These are phyloP conservation scores for Alouatta palliata DNA, from an alignment of 2,113 vertebrate genomes.

Conservation along the genomic window DNA sequence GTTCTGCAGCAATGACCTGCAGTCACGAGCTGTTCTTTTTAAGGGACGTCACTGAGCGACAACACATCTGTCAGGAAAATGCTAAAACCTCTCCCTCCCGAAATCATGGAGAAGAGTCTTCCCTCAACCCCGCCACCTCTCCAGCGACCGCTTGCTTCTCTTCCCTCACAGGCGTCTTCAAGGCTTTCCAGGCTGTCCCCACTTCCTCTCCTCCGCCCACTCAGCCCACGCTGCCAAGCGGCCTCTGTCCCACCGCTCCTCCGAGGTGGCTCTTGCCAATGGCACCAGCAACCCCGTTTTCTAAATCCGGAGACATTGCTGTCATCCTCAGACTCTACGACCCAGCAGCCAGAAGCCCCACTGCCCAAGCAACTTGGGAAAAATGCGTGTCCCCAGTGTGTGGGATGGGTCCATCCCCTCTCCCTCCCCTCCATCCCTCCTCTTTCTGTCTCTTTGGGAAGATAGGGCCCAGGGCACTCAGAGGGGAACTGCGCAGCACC, in stretches of 20 bases:
- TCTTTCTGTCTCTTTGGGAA: background rate
- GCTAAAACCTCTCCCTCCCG: background rate
- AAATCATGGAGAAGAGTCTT: rapidly evolving
- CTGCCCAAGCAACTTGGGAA: background rate
- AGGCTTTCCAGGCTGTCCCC: background rate
- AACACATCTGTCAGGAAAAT: rapidly evolving
- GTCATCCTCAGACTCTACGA: background rate
- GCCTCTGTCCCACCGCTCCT: background rate
- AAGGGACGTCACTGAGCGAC: background rate
- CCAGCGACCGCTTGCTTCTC: rapidly evolving
- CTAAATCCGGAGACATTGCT: background rate
- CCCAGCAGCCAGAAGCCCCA: background rate
- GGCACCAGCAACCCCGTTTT: background rate
- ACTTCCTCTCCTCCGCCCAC: background rate
- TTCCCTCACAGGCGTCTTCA: background rate
- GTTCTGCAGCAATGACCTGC: rapidly evolving
- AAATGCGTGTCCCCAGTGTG: rapidly evolving
- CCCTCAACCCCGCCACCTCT: background rate
- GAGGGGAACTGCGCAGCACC: too few relatives aligned
- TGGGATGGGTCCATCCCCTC: rapidly evolving
- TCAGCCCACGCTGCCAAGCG: rapidly evolving
- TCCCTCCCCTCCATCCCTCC: too few relatives aligned
- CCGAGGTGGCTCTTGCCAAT: too few relatives aligned
- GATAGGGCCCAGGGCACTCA: too few relatives aligned
- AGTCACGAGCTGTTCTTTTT: rapidly evolving